phyloP scores from a whole-genome alignment of 2,113 vertebrate species.

The Ciconia boyciana region DNA sequence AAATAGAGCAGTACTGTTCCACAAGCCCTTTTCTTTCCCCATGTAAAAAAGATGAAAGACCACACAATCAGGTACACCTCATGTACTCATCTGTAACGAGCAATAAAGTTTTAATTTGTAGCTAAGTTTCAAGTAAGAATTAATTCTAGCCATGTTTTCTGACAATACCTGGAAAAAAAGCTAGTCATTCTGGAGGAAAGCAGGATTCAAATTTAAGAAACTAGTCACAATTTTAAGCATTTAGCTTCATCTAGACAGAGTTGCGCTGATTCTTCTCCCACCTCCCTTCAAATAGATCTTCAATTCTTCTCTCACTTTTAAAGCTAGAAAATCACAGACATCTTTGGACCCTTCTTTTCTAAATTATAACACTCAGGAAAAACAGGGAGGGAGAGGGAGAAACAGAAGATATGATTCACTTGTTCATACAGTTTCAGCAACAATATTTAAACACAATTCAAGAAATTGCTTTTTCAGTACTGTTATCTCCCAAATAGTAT shows the following conservation, averaged over 20 bases:
- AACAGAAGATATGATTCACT: background rate
- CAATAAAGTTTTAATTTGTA: background rate
- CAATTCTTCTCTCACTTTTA: background rate
- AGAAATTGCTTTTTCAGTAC: background rate
- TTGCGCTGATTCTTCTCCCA: background rate
- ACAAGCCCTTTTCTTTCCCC: background rate
- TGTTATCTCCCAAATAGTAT: background rate
- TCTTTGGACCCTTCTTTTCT: background rate
- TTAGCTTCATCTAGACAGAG: background rate
- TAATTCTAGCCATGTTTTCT: background rate
- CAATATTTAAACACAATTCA: background rate
- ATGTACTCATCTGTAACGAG: background rate
- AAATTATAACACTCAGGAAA: background rate
- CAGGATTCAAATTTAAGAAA: background rate
- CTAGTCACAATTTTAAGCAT: background rate
- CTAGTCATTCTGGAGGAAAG: background rate
- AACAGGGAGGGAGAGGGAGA: background rate
- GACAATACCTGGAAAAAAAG: background rate
- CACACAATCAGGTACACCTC: background rate
- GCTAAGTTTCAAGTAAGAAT: background rate
- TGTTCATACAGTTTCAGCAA: background rate
- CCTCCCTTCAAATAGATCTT: background rate
- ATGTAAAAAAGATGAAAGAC: background rate
- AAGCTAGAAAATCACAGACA: background rate
- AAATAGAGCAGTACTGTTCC: background rate